phyloP scores from a whole-genome alignment of 2,113 vertebrate genomes.

The Gadus chalcogrammus region DNA sequence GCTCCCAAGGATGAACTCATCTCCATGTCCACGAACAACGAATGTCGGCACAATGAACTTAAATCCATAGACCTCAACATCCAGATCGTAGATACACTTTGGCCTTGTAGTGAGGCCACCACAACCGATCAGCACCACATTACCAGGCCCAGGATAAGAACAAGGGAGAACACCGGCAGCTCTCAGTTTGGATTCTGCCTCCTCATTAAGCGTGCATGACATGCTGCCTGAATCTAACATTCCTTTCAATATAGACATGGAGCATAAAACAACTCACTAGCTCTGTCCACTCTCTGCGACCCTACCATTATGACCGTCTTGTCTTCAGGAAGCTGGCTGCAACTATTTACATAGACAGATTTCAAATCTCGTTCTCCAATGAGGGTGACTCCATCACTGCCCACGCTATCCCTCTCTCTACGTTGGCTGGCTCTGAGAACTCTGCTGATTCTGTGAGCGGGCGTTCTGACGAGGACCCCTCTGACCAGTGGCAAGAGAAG shows the following conservation, averaged over 20 bases:
- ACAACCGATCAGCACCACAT: no score
- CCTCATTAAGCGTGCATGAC: not conserved
- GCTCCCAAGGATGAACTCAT: no score
- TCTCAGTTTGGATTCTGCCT: not conserved
- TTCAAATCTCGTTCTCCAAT: not conserved
- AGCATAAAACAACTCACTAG: no score
- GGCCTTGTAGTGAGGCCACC: not conserved
- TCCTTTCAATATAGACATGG: no score
- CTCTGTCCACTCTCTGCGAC: not conserved
- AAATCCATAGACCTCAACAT: no score
- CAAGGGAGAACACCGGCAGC: not conserved
- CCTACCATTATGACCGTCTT: not conserved
- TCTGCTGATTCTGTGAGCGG: no score
- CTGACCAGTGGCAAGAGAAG: no score
- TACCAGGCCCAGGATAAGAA: no score
- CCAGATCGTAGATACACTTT: not conserved
- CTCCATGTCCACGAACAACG: no score
- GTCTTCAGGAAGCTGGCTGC: not conserved
- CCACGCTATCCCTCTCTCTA: conserved; percentile 1
- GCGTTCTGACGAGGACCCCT: no score
- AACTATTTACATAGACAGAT: not conserved
- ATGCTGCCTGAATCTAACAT: no score
- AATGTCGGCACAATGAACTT: not conserved
- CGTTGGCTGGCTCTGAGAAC: not conserved
- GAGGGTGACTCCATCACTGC: not conserved